Conservation (phyloP, 2,797 vertebrate genomes). For the Fistularia tabacaria region DNA sequence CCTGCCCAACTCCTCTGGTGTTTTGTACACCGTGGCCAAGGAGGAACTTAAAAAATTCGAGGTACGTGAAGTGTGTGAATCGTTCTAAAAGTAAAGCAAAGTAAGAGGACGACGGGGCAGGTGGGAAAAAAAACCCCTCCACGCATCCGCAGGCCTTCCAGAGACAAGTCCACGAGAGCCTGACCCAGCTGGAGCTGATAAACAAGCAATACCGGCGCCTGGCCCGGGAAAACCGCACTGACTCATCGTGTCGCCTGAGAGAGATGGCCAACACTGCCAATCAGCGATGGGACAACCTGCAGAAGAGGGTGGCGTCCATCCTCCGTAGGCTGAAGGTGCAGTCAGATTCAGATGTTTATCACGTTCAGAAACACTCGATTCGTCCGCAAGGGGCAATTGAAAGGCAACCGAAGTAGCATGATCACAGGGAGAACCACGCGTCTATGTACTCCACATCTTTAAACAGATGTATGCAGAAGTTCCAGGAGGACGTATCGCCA, state of each 20-base stretch:
- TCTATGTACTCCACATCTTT: too few relatives aligned
- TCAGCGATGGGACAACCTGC: constrained; percentile 95
- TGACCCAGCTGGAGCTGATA: constrained; percentile 94
- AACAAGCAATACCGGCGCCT: constrained; percentile 97
- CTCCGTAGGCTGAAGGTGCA: constrained; percentile 91
- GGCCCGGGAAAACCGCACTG: constrained; percentile 95
- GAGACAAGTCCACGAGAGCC: constrained; percentile 92
- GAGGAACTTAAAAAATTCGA: constrained; percentile 97
- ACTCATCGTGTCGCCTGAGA: constrained; percentile 82
- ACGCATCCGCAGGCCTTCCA: constrained; percentile 82
- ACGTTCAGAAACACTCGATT: neutral
- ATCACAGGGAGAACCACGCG: too few relatives aligned
- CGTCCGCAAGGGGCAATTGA: too few relatives aligned
- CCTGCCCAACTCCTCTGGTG: constrained; percentile 92
- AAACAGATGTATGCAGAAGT: too few relatives aligned
- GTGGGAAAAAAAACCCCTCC: too few relatives aligned
- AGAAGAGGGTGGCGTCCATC: constrained; percentile 90
- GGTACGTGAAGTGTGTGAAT: constrained; percentile 19
- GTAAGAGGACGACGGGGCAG: neutral
- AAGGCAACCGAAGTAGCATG: too few relatives aligned
- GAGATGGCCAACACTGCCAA: constrained; percentile 94
- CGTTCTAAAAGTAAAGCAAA: neutral
- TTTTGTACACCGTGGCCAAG: constrained; percentile 93
- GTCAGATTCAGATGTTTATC: neutral
- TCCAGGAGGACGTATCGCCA: too few relatives aligned